Percentiles rank a stretch among this genome's conserved stretches.
Evolutionary conservation across 2,797 vertebrate species (phyloP).

Genomic region (Bradypodion pumilum): DNA sequence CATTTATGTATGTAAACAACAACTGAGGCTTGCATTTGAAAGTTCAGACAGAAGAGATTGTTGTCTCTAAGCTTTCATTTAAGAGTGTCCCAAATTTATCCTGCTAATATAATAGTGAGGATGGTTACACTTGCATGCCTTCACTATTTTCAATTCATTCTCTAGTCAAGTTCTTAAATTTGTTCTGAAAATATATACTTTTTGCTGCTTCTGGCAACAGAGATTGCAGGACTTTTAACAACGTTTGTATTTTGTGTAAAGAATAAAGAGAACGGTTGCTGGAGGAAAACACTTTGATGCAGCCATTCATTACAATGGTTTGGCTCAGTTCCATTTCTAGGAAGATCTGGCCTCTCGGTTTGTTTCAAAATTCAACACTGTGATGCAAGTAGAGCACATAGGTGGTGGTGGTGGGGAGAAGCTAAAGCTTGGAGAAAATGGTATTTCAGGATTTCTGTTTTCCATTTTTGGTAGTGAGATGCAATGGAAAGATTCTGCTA

Average conservation of each 20-base stretch:
- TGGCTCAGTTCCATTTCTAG: not conserved
- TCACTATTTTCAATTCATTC: slow-evolving; percentile 10
- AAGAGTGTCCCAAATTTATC: not conserved
- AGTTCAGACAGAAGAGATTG: too few relatives aligned
- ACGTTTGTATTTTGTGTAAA: not conserved
- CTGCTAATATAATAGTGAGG: not conserved
- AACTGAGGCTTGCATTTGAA: not conserved
- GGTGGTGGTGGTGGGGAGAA: not conserved
- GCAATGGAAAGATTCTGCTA: not conserved
- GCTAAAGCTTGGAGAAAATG: not conserved
- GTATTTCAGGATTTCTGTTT: slow-evolving; percentile 12
- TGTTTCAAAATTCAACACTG: not conserved
- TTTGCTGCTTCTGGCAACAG: not conserved
- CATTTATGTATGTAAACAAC: not conserved
- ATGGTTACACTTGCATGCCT: not conserved
- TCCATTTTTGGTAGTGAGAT: not conserved
- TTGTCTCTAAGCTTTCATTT: not conserved
- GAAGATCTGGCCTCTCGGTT: not conserved
- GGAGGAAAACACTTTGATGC: not conserved
- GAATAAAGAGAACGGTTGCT: not conserved
- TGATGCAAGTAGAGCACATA: not conserved
- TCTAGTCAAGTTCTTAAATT: not conserved
- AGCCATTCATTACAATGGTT: not conserved
- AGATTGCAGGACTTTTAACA: not conserved
- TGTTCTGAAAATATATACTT: not conserved